Evolutionary conservation across 2,113 vertebrate species (phyloP), one percentile per base, ranked within the genome.

Genomic region (Dromaius novaehollandiae): DNA sequence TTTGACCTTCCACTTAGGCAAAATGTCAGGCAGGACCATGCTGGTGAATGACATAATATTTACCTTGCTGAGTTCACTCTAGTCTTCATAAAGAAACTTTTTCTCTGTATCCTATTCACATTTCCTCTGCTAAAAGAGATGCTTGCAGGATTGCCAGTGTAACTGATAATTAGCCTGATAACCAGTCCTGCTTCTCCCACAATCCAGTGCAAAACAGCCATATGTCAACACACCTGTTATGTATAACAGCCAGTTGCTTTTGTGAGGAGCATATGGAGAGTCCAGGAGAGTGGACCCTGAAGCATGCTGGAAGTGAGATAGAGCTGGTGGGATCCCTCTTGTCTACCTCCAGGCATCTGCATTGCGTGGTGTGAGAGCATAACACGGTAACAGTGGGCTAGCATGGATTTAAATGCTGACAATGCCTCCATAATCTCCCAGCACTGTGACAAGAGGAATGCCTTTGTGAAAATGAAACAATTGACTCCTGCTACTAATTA

Each of bases 301-400:
- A 74, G 22, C 26, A 68, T 32, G 9, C 36, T 88, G 63, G 36
- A 93, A 61, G 77, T 34, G 7, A 82, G 24, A 28, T 14, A 50
- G 42, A 34, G 50, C 0, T 1, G 17, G 7, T 79, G 44, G 21
- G 28, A 46, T 60, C 9, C 65, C 40, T 53, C 69, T 82, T 13
- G 0, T 4, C 17, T 71, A 12, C 34, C 25, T 70, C 69, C n/a
- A 77, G 22, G 36, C 13, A 17, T 12, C 32, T 78, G 26, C 0
- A 0, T 19, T 70, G n/a, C 1, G 3, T 16, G 46, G 10, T 9
- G 22, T 0, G 0, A 56, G 24, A 42, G 10, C 5, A 2, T 63
- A 64, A 34, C 22, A 64, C 17, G 56, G 36, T 40, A 73, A 20
- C 7, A 44, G 44, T 2, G 5, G 44, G 19, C 18, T 75, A 70